Evolutionary conservation across 2,888 invertebrate species (phyloP), one percentile per base, ranked within the genome.

Genomic region (Zeuzera pyrina): DNA sequence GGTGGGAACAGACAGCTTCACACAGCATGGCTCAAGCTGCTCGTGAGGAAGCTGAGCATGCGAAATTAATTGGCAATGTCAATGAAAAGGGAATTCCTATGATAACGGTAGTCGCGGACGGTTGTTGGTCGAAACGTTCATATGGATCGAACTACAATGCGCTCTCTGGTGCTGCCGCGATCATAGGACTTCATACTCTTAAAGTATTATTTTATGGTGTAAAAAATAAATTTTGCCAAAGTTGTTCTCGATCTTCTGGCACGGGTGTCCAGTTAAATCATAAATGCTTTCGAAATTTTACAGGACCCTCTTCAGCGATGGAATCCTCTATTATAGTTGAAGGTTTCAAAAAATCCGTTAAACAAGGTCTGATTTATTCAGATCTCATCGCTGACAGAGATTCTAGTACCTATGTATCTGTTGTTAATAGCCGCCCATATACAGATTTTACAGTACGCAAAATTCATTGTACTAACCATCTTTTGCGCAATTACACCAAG

Each of bases 191-290:
- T 10, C 11, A 34, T 26, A 25, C 22, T 25, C 15, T 25, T 10
- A 34, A 36, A 29, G 33, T 36, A 16, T 34, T 36, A 24, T 33
- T 23, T 28, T 22, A 33, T 7, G 36, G 36, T 3, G 16, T 36
- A 8, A 34, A 34, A 30, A 31, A 34, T 15, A 34, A 38, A 26
- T 38, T 29, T 19, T 34, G 31, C 32, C n/a, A 19, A 13, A 23
- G 34, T 15, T 38, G 38, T 34, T 31, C 38, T n/a, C 29, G 38
- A 29, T 31, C 31, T 29, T 34, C 34, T n/a, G 24, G 24, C 7
- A 24, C 31, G 11, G 10, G 10, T 6, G 21, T 15, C 11, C 15
- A 22, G 5, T 15, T 13, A 15, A 26, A 34, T 15, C 30, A 34
- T 15, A 3, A 10, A 24, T 32, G 27, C 21, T 30, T 31, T 6